A percentile compares a stretch with the other conserved stretches of the same genome.
These are phyloP conservation scores for Xiphorhynchus elegans DNA, from an alignment of 2,113 vertebrate species.

Conservation along the genomic window DNA sequence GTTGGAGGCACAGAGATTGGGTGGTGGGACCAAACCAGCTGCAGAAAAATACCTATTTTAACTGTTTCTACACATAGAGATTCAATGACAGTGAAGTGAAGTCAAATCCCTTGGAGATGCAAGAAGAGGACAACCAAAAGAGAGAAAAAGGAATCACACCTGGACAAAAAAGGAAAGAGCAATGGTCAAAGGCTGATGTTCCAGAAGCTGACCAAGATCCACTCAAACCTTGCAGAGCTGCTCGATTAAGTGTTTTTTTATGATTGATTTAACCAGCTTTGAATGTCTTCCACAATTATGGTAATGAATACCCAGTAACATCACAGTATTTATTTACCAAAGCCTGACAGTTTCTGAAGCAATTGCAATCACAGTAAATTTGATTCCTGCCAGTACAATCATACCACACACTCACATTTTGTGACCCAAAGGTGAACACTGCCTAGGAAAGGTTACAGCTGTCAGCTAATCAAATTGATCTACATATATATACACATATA, in stretches of 20 bases:
- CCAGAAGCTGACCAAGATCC: background rate
- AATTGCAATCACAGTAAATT: background rate
- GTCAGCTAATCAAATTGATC: background rate
- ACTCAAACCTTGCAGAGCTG: background rate
- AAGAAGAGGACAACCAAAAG: background rate
- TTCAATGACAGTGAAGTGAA: background rate
- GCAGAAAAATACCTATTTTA: background rate
- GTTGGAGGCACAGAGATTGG: accelerated
- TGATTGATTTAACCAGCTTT: background rate
- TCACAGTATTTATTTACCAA: background rate
- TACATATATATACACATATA: background rate
- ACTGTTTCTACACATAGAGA: background rate
- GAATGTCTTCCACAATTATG: background rate
- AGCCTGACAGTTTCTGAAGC: background rate
- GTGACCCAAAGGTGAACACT: background rate
- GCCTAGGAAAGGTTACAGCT: background rate
- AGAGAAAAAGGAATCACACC: background rate
- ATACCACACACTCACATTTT: background rate
- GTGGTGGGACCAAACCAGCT: background rate
- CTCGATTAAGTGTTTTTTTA: background rate
- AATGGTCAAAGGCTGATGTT: background rate
- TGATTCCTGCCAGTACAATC: background rate
- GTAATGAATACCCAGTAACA: background rate
- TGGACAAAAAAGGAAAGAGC: background rate
- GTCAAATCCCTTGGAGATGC: background rate